Conservation (phyloP, 2,888 invertebrate genomes). For the Orthosia gothica region DNA sequence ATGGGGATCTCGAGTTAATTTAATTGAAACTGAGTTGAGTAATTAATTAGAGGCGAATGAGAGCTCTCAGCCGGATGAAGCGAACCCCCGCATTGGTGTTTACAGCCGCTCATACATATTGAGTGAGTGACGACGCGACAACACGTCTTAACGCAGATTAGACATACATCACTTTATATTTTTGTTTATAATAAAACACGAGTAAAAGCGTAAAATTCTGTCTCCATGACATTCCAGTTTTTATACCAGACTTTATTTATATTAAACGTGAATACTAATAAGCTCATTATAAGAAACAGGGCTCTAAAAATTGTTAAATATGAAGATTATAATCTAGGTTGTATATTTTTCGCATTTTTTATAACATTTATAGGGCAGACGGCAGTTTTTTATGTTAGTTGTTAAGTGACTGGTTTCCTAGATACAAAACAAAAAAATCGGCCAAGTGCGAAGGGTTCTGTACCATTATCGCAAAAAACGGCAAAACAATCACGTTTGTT, state of each 20-base stretch:
- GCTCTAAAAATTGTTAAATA: constrained; percentile 30
- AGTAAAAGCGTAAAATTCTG: constrained; percentile 60
- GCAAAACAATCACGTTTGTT: too few relatives aligned
- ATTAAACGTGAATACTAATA: constrained; percentile 69
- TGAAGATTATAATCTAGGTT: constrained; percentile 40
- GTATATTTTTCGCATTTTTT: constrained; percentile 35
- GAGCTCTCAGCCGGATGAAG: constrained; percentile 87
- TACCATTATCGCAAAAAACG: too few relatives aligned
- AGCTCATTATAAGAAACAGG: constrained; percentile 64
- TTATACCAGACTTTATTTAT: constrained; percentile 62
- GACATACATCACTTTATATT: constrained; percentile 66
- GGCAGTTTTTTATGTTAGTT: constrained; percentile 22
- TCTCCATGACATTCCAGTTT: constrained; percentile 57
- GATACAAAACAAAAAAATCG: constrained; percentile 5
- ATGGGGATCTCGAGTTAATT: constrained; percentile 89
- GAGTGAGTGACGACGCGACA: constrained; percentile 67
- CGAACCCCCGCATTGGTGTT: constrained; percentile 80
- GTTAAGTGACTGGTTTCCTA: constrained; percentile 4
- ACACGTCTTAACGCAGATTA: constrained; percentile 70
- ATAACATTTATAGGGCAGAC: constrained; percentile 17
- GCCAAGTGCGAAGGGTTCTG: too few relatives aligned
- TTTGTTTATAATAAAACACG: constrained; percentile 65
- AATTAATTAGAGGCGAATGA: constrained; percentile 91
- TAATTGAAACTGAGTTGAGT: constrained; percentile 90
- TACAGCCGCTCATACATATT: constrained; percentile 81